These are phyloP conservation scores for Brachionus koreanus DNA, from an alignment of 1,140 invertebrate genomes.

Conservation along the genomic window DNA sequence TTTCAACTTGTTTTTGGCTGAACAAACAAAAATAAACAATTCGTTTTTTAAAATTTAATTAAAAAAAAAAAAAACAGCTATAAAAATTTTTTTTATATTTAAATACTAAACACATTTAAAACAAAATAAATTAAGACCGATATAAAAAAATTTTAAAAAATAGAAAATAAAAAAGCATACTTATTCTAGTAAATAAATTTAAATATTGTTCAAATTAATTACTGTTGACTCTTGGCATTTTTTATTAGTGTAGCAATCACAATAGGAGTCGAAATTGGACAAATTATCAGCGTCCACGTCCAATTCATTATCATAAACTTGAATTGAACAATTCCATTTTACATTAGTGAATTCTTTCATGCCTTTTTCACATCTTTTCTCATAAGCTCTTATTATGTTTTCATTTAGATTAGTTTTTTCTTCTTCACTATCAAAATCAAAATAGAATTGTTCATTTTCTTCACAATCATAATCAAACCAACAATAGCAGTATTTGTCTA, in stretches of 20 bases:
- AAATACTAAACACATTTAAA: background rate
- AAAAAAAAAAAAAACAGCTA: background rate
- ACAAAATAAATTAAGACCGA: background rate
- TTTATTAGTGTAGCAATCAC: conserved; percentile 8
- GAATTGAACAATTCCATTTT: background rate
- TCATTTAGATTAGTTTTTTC: background rate
- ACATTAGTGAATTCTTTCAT: background rate
- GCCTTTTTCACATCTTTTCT: background rate
- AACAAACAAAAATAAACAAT: background rate
- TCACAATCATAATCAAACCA: conserved; percentile 8
- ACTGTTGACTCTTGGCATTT: background rate
- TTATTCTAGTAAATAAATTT: background rate
- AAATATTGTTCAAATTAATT: background rate
- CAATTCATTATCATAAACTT: conserved; percentile 1
- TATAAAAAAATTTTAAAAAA: background rate
- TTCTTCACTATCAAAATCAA: conserved; percentile 1
- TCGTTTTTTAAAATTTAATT: background rate
- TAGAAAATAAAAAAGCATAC: background rate
- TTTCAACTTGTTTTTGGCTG: background rate
- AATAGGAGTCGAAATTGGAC: conserved; percentile 20
- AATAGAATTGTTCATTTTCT: conserved; percentile 27
- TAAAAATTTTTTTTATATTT: background rate
- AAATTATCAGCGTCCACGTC: background rate
- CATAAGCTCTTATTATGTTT: background rate
- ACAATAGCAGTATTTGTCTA: conserved; percentile 12